phyloP scores from a whole-genome alignment of 2,113 vertebrate genomes.

The Thalassoma bifasciatum region DNA sequence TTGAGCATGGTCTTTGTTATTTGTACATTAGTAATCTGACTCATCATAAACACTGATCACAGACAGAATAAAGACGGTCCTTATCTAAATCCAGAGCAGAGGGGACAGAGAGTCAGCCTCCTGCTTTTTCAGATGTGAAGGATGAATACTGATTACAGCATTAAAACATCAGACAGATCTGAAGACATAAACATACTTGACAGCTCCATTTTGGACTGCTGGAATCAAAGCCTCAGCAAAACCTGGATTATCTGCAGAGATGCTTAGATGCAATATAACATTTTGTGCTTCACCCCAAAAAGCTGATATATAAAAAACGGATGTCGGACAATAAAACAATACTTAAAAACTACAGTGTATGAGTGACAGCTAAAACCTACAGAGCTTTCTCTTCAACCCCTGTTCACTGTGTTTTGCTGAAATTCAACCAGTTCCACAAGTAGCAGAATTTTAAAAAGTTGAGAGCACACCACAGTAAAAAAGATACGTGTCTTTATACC shows the following conservation, averaged over 20 bases:
- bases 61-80: neutral
- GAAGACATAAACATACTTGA: neutral
- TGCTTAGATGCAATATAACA: too few relatives aligned
- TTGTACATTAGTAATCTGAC: neutral
- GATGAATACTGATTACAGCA: constrained; percentile 11
- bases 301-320: too few relatives aligned
- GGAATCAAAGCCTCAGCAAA: neutral
- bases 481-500: too few relatives aligned
- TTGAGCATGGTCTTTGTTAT: neutral
- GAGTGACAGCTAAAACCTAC: too few relatives aligned
- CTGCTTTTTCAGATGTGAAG: constrained; percentile 2
- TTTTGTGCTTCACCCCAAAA: too few relatives aligned
- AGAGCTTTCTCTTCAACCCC: too few relatives aligned
- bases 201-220: constrained; percentile 2
- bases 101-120: constrained; percentile 1
- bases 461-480: too few relatives aligned
- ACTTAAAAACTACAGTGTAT: too few relatives aligned
- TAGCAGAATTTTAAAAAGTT: too few relatives aligned
- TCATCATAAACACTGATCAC: neutral
- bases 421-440: too few relatives aligned
- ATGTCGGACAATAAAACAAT: too few relatives aligned
- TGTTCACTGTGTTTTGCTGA: too few relatives aligned
- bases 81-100: constrained; percentile 10
- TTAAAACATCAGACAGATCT: constrained; percentile 8
- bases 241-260: neutral